Conservation (phyloP, 1,140 invertebrate species). For the Cotesia chilonis region DNA sequence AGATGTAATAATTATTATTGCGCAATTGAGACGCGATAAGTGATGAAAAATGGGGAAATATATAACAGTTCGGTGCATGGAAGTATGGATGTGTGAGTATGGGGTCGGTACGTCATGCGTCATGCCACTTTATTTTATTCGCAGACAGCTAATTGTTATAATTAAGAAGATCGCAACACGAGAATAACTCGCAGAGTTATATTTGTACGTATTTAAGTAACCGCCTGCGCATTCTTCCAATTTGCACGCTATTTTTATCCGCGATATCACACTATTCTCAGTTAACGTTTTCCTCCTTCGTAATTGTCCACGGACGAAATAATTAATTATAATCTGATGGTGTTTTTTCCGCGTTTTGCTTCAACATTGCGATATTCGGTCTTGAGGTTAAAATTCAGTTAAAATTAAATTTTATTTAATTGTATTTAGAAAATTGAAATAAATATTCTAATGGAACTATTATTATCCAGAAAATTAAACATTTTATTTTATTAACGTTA, state of each 20-base stretch:
- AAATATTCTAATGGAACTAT: too few relatives aligned
- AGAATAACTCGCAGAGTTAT: constrained; percentile 58
- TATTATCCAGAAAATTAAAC: too few relatives aligned
- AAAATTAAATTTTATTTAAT: too few relatives aligned
- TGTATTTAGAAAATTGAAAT: too few relatives aligned
- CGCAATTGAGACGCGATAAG: neutral
- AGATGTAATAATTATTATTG: too few relatives aligned
- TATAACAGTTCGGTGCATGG: neutral
- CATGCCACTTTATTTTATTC: constrained; percentile 52
- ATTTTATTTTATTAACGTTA: too few relatives aligned
- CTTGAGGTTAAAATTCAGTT: too few relatives aligned
- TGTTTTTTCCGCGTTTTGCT: too few relatives aligned
- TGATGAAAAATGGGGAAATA: neutral
- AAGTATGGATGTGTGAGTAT: neutral
- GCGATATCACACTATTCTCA: constrained; percentile 31
- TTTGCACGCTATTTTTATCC: constrained; percentile 48
- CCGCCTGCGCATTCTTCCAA: constrained; percentile 35
- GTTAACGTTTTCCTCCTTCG: neutral
- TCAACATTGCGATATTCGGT: too few relatives aligned
- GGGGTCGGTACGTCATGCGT: constrained; percentile 35
- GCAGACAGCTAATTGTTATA: constrained; percentile 59
- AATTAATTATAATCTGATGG: too few relatives aligned
- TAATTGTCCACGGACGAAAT: too few relatives aligned
- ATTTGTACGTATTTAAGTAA: constrained; percentile 47
- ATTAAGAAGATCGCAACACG: constrained; percentile 59